These are phyloP conservation scores for Hippolais icterina DNA, from an alignment of 2,113 vertebrate species.

Conservation along the genomic window DNA sequence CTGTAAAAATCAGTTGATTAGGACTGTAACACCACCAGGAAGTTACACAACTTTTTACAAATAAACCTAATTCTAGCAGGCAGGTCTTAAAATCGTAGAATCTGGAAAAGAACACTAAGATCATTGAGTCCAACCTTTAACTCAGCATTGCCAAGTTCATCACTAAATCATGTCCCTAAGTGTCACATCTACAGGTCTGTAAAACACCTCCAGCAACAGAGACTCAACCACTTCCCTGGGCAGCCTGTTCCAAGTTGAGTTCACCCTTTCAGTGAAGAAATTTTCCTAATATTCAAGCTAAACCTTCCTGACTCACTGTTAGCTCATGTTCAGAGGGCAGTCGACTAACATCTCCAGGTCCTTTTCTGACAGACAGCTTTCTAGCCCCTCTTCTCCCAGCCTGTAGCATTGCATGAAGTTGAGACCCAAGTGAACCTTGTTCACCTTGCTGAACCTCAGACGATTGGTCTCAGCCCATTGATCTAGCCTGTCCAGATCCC, in stretches of 20 bases:
- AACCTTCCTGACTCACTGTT: background rate
- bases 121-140: background rate
- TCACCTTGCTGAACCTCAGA: background rate
- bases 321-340: background rate
- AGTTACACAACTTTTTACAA: background rate
- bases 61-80: background rate
- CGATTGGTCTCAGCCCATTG: fast-evolving
- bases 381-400: background rate
- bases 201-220: background rate
- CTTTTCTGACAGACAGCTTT: background rate
- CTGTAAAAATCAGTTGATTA: background rate
- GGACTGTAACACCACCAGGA: background rate
- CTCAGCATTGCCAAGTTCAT: background rate
- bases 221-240: background rate
- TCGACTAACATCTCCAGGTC: background rate
- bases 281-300: background rate
- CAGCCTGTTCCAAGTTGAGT: background rate
- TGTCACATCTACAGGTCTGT: background rate
- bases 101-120: background rate
- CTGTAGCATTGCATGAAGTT: background rate
- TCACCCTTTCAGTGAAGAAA: background rate
- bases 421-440: background rate
- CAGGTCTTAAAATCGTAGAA: background rate
- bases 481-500: background rate
- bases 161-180: background rate